Conservation (phyloP, 2,797 vertebrate species). For the Nannoperca obscura region DNA sequence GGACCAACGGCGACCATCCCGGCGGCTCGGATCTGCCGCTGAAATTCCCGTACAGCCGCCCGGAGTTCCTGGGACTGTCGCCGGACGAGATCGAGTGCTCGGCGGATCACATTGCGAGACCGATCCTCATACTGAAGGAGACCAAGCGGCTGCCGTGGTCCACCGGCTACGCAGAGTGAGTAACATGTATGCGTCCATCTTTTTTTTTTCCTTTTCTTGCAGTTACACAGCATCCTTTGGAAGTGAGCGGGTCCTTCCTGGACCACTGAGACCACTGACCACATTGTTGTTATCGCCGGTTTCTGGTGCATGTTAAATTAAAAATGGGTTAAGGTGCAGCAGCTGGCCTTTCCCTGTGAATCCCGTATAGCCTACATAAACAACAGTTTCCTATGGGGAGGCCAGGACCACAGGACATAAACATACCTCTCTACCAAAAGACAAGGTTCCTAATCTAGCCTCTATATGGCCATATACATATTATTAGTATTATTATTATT, state of each 20-base stretch:
- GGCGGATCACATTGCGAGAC: conserved; percentile 93
- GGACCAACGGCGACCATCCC: conserved; percentile 85
- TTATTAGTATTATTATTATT: too few species aligned
- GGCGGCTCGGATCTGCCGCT: conserved; percentile 88
- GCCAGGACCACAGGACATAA: background rate
- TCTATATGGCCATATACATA: background rate
- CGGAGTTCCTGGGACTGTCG: conserved; percentile 94
- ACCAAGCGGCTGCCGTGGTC: conserved; percentile 92
- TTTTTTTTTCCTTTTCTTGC: conserved; percentile 27
- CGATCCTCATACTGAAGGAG: conserved; percentile 95
- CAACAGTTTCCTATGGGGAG: background rate
- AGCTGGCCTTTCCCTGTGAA: background rate
- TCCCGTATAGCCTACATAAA: background rate
- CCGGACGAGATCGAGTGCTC: conserved; percentile 95
- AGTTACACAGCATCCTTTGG: conserved; percentile 58
- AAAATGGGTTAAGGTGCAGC: background rate
- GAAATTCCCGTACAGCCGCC: conserved; percentile 92
- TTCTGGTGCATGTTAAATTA: background rate
- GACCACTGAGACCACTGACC: conserved; percentile 38
- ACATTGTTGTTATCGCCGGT: background rate
- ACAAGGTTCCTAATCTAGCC: background rate
- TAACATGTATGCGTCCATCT: conserved; percentile 76
- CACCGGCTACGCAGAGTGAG: conserved; percentile 98
- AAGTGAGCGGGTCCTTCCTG: conserved; percentile 40
- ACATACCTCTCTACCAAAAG: background rate